Evolutionary conservation across 2,888 invertebrate species (phyloP).

Genomic region (Heterodera filipjevi): DNA sequence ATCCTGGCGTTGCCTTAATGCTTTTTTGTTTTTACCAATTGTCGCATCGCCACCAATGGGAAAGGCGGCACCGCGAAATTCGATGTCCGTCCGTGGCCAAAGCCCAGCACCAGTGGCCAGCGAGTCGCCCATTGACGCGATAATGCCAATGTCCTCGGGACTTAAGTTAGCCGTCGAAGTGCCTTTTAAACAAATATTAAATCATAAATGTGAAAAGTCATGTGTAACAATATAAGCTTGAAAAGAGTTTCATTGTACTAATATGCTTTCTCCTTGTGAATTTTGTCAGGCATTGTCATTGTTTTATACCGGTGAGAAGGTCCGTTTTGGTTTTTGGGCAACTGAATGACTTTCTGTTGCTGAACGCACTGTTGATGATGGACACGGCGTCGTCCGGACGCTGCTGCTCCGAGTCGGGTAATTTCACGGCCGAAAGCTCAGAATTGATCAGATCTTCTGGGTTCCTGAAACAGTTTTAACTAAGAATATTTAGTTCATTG

Average conservation of each 20-base stretch:
- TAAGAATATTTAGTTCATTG: neutral
- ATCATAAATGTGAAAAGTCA: slow-evolving; percentile 55
- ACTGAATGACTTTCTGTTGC: slow-evolving; percentile 39
- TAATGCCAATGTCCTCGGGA: slow-evolving; percentile 61
- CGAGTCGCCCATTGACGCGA: slow-evolving; percentile 63
- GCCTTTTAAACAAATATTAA: slow-evolving; percentile 56
- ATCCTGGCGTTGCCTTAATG: no score
- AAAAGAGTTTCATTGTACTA: slow-evolving; percentile 25
- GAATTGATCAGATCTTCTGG: slow-evolving; percentile 40
- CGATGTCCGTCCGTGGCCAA: slow-evolving; percentile 59
- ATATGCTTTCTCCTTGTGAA: neutral
- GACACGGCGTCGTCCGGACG: slow-evolving; percentile 44
- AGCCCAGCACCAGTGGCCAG: slow-evolving; percentile 60
- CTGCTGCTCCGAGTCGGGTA: slow-evolving; percentile 42
- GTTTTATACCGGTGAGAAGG: neutral
- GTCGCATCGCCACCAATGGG: slow-evolving; percentile 64
- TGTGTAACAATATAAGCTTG: slow-evolving; percentile 41
- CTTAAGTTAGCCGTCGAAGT: slow-evolving; percentile 55
- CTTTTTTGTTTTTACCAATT: slow-evolving; percentile 42
- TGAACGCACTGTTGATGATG: slow-evolving; percentile 51
- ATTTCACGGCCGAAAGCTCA: slow-evolving; percentile 36
- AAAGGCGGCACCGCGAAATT: slow-evolving; percentile 62
- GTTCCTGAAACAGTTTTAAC: neutral
- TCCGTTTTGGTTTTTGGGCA: slow-evolving; percentile 27
- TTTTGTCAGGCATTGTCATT: no score